These are phyloP conservation scores for Melanotaenia maccullochi DNA, from an alignment of 2,797 vertebrate genomes.

Conservation along the genomic window DNA sequence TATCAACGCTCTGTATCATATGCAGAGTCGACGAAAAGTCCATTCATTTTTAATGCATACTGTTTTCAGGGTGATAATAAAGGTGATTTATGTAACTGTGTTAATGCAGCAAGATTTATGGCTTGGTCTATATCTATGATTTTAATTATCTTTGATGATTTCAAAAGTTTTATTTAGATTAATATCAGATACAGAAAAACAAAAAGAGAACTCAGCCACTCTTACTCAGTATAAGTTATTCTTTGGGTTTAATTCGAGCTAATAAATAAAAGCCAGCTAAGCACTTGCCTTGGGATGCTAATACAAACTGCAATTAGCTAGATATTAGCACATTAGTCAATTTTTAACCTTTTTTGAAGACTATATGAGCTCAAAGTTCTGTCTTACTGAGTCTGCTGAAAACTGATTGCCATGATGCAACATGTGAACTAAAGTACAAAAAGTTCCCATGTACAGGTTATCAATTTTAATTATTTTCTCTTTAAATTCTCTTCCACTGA, in stretches of 20 bases:
- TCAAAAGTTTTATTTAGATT: too few relatives aligned
- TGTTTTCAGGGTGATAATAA: not conserved
- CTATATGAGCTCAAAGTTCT: not conserved
- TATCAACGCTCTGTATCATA: not conserved
- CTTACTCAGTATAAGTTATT: not conserved
- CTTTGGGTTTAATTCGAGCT: not conserved
- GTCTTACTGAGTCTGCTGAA: not conserved
- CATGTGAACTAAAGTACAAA: not conserved
- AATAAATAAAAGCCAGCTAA: not conserved
- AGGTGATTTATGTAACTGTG: too few relatives aligned
- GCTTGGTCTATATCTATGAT: not conserved
- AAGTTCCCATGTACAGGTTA: not conserved
- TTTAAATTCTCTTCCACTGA: constrained; percentile 6
- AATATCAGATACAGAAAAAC: not conserved
- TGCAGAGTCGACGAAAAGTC: too few relatives aligned
- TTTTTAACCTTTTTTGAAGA: not conserved
- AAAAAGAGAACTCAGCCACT: not conserved
- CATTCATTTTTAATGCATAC: not conserved
- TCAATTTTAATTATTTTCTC: not conserved
- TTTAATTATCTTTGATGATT: too few relatives aligned
- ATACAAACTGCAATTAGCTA: not conserved
- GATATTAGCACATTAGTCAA: not conserved
- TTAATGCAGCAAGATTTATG: not conserved
- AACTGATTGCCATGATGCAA: not conserved
- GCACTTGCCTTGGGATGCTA: not conserved